Base-by-base conservation (phyloP, 2,113 vertebrate species). In the Oryzias celebensis region DNA sequence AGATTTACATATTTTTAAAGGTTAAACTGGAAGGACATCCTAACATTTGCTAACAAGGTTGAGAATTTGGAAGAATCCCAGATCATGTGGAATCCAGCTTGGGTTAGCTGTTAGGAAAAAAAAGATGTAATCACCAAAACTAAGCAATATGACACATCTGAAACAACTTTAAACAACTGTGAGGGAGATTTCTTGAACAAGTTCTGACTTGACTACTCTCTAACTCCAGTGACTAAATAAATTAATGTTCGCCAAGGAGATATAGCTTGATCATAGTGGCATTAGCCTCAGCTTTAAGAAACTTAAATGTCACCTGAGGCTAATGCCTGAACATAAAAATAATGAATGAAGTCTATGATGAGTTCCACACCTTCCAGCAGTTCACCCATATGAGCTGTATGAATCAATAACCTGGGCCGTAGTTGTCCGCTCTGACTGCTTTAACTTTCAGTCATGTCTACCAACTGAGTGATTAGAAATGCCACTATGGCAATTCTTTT, bases 391-490 rank as follows among this genome's bases (percentile, higher is more conserved):
- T 71, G 70, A 74, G 69, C 75, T 64, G 66, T 59, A 65, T 65
- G 65, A 77, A 82, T 70, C 82, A 87, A 87, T 83, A 80, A 70
- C 66, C 57, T 18, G 15, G 65, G 31, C 71, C 72, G 52, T 71
- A 71, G 65, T 71, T 69, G 68, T 81, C 75, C 28, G n/a, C 80
- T 83, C 60, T 76, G 70, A 70, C 67, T 71, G 67, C 66, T 80
- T 75, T 68, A 83, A 73, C 78, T 73, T 84, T 84, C 77, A 82
- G 87, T 89, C 83, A 85, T 74, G 64, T 71, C 75, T 65, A 63
- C 56, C 49, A 74, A 78, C 58, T 75, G 74, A 79, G 71, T 78
- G 62, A 79, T 85, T 84, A 82, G 81, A 74, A 80, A 87, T 76
- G 78, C 60, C 77, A 82, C 17, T 26, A 77, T 70, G 71, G 77